phyloP scores from a whole-genome alignment of 2,113 vertebrate species.

The Dicerorhinus sumatrensis region DNA sequence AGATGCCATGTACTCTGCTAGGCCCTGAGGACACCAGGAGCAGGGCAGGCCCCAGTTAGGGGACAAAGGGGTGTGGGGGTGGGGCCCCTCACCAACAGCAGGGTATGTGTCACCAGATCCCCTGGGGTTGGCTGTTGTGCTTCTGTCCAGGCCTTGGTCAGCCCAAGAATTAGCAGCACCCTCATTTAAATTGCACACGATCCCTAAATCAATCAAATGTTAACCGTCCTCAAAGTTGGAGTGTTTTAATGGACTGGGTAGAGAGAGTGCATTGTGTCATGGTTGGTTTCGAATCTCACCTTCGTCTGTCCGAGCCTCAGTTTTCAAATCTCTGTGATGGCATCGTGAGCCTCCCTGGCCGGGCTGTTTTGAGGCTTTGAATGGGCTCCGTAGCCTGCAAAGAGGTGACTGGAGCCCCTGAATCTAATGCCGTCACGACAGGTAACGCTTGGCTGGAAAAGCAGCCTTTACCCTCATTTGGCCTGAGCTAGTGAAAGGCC shows the following conservation, averaged over 20 bases:
- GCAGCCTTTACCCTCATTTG: no score
- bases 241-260: rapidly evolving
- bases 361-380: no score
- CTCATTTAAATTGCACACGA: rapidly evolving
- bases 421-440: rapidly evolving
- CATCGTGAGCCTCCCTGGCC: not conserved
- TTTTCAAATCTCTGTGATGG: no score
- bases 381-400: no score
- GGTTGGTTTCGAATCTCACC: rapidly evolving
- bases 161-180: rapidly evolving
- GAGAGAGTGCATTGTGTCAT: rapidly evolving
- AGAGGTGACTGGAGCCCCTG: not conserved
- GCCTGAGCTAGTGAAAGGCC: not conserved
- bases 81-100: not conserved
- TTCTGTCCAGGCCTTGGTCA: not conserved
- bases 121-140: not conserved
- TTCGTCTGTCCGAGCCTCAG: rapidly evolving
- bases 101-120: not conserved
- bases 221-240: not conserved
- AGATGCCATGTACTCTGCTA: not conserved
- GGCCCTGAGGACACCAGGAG: not conserved
- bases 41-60: not conserved
- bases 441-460: not conserved
- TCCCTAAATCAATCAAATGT: rapidly evolving
- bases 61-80: not conserved